Base-by-base conservation (phyloP, 2,888 invertebrate species). In the Nemotelus pantherinus region DNA sequence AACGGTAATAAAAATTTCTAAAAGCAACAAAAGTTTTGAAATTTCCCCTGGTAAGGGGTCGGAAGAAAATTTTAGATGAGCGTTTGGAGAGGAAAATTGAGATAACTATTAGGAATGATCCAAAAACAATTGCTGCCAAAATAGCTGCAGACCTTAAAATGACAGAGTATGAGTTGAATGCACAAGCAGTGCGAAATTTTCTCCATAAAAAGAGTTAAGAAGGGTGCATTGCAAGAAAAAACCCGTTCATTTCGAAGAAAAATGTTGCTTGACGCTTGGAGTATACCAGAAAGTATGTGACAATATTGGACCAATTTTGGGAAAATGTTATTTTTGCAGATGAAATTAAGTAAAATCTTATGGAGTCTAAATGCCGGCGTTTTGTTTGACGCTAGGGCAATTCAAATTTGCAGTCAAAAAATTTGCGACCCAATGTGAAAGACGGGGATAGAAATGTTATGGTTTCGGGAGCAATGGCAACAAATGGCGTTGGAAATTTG, bases 401-500 rank as follows among this genome's bases (percentile, higher is more conserved):
- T 53, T 53, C 53, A 1, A 53, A 6, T 1, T 53, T 53, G 10
- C 53, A 53, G 10, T 53, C 53, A 53, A 53, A 53, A 1, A 53
- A 53, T 7, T 53, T 53, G 53, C 53, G 53, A 53, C 10, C 53
- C 53, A 53, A 6, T 53, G 10, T 53, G 10, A 53, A 53, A 53
- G 7, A 53, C 10, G 53, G 53, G 6, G 53, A 10, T 53, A 53
- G 53, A 53, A 53, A 53, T 6, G 53, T 53, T 53, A 53, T 53
- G 53, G 53, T 53, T 53, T 53, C 7, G 53, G 10, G 53, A 53
- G 53, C 53, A 10, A 53, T 10, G 53, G 6, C 53, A 6, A 10
- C 53, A 10, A 53, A 53, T 53, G 53, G 53, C 53, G 53, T 53
- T 53, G 53, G 53, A 53, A 53, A 53, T 53, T 53, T 53, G 53